Evolutionary conservation across 1,140 invertebrate genomes (phyloP), one percentile per base, ranked within the genome.

Genomic region (Temnothorax nylanderi): DNA sequence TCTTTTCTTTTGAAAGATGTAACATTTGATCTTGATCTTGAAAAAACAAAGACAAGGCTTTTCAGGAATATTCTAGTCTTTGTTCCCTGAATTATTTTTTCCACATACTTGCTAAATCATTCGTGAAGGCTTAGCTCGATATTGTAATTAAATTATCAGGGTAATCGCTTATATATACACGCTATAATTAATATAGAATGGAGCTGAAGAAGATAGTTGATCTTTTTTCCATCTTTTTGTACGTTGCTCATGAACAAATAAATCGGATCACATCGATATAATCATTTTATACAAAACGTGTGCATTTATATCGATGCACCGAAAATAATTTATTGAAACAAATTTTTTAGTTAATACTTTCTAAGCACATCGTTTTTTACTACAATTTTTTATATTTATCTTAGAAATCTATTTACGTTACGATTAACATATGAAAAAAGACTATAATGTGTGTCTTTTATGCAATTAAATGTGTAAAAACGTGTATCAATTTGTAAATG

Each of bases 81-180:
- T 62, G n/a, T 74, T 60, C 67, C 41, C n/a, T 62, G 80, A 74
- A 84, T 69, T 10, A 85, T 49, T 84, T 75, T 84, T 74, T 60
- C 49, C 13, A 71, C 10, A 7, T 11, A 60, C 18, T 74, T 84
- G 54, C 26, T 84, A 84, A 74, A 60, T 74, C 41, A 4, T 49
- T 84, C 69, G 41, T 84, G 69, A 84, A 84, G 51, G 34, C 26
- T 82, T 49, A 47, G 69, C 54, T 84, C 56, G 44, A 49, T 81
- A 71, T 84, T n/a, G 13, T 84, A 84, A 84, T 84, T 84, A 74
- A 84, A 84, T 84, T 84, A 84, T 18, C 41, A 49, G 21, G 32
- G 13, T 82, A 58, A 82, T 82, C 26, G 54, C 41, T 84, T 84
- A 84, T 84, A 41, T 58, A 47, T 82, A 72, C 26, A 84, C 8